Base-by-base conservation (phyloP, 2,797 vertebrate species). In the Meriones psammophilus region DNA sequence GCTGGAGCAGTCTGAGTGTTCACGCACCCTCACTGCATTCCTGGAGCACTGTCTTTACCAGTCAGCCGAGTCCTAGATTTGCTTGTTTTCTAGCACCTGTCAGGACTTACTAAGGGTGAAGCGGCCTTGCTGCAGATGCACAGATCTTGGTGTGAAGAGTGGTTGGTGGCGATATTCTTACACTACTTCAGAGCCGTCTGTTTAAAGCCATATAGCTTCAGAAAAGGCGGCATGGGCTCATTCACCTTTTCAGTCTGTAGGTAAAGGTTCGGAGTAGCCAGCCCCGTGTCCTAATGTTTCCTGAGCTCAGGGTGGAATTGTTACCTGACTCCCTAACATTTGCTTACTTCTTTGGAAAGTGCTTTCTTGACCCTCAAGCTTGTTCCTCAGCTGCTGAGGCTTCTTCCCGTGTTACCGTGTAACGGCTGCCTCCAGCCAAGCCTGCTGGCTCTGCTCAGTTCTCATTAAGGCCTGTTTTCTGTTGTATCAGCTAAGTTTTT, bases 341-440 rank as follows among this genome's bases (percentile, higher is more conserved):
- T 7, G 60, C 12, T 14, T 78, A 87, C 5, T 71, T 36, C 66
- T 95, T 80, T 76, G 39, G 68, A 80, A 91, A 94, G 89, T 74
- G 50, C 74, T 22, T 20, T 46, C 28, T 90, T 26, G 39, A 79
- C 18, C 71, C 73, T 58, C 46, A 50, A 24, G 13, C 6, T 73
- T 79, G 15, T 69, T 76, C 36, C 3, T n/a, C 14, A 22, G 66
- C 42, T 81, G 56, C 54, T 30, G 17, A 62, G 30, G 62, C 69
- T 79, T 86, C 36, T 79, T 54, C 24, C 46, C 28, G 6, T 62
- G 46, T 14, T 78, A n/a, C 26, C 36, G 14, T n/a, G 33, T 79
- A 20, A 64, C 46, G 20, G 24, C 30, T 0, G 1, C 28, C 54
- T 60, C 79, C 14, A 58, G 56, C 56, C 17, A 76, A 4, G 33